Percentiles rank a stretch among this genome's conserved stretches.
These are phyloP conservation scores for Antechinus stuartii DNA, from an alignment of 2,113 vertebrate species.

Conservation along the genomic window DNA sequence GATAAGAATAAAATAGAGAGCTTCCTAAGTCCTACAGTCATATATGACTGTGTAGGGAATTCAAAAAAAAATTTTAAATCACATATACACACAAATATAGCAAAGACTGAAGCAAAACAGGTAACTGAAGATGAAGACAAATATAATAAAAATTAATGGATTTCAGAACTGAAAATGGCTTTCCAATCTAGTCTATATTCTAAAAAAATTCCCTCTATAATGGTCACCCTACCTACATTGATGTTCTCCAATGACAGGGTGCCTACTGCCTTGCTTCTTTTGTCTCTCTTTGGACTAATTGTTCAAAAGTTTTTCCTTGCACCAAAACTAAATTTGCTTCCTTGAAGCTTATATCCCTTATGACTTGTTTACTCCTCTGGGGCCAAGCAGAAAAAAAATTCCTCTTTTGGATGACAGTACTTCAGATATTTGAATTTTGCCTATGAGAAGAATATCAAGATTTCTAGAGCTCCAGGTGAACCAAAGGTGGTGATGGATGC, in stretches of 20 bases:
- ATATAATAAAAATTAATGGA: background rate
- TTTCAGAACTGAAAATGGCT: background rate
- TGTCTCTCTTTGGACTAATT: background rate
- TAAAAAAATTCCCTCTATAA: background rate
- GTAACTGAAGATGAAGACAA: background rate
- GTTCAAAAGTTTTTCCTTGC: background rate
- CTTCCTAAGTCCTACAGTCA: background rate
- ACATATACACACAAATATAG: background rate
- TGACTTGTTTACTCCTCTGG: background rate
- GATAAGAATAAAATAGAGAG: background rate
- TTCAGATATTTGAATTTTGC: background rate
- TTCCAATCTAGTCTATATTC: background rate
- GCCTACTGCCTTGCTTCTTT: background rate
- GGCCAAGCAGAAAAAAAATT: background rate
- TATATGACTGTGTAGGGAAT: background rate
- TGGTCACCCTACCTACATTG: background rate
- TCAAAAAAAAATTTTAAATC: background rate
- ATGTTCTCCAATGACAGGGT: background rate
- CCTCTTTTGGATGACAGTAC: background rate
- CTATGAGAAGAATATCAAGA: background rate
- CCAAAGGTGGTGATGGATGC: background rate
- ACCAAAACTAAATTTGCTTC: background rate
- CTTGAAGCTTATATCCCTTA: background rate
- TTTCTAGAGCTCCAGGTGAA: background rate
- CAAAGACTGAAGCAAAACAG: background rate